phyloP scores from a whole-genome alignment of 2,888 invertebrate species.

The Polia nebulosa region DNA sequence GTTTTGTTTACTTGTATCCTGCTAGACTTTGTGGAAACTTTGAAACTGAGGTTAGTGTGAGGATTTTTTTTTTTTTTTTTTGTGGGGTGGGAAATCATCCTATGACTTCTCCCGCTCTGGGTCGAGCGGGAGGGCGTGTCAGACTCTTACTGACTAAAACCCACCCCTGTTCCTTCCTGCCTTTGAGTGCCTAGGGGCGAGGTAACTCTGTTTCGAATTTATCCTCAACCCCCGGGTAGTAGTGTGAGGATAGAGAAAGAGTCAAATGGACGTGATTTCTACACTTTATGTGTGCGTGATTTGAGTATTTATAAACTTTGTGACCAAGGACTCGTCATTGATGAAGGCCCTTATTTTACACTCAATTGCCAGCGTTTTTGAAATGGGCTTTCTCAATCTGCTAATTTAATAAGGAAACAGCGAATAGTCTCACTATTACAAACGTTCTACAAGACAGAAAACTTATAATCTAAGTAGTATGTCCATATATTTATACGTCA shows the following conservation, averaged over 20 bases:
- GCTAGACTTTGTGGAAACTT: slow-evolving; percentile 54
- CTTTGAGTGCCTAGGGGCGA: no score
- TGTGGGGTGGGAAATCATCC: no score
- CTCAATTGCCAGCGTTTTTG: background rate
- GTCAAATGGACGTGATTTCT: background rate
- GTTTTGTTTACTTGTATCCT: slow-evolving; percentile 58
- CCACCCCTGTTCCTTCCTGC: no score
- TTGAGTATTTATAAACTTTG: background rate
- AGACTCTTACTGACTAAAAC: no score
- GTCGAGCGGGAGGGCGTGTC: no score
- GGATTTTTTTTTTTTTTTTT: no score
- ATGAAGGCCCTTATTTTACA: background rate
- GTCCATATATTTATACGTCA: background rate
- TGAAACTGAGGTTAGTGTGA: slow-evolving; percentile 4
- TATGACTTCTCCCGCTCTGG: no score
- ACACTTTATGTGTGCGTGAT: background rate
- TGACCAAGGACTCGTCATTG: background rate
- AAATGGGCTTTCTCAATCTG: background rate
- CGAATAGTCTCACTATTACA: background rate
- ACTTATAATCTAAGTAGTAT: background rate
- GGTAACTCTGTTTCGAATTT: no score
- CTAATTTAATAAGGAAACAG: background rate
- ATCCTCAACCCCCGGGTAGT: no score
- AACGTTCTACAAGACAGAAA: background rate
- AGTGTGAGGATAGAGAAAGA: background rate